Evolutionary conservation across 64 coral and sea anemone species (phyloP), one percentile per base, ranked within the genome.

Genomic region (Stichodactyla helianthus): DNA sequence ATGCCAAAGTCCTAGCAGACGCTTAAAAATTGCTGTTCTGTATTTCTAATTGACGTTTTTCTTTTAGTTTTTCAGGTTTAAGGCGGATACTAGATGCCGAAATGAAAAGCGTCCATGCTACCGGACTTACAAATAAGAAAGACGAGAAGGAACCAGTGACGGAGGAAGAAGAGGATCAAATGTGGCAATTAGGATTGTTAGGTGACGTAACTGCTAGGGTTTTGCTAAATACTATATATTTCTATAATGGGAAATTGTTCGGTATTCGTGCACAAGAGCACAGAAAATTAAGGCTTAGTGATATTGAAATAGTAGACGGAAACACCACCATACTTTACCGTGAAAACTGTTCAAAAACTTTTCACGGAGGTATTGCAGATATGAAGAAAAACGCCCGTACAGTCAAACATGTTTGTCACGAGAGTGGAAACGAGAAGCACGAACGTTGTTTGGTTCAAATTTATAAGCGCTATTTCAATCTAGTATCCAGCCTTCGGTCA

Each of bases 221-320:
- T 79, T 28, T 79, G 60, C 60, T 63, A 6, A 50, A 79, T 79
- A 20, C 16, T 19, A 79, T 79, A 15, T 79, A 79, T 79, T 79
- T 79, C 51, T 79, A 79, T 79, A 79, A 79, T 22, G 77, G 60
- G 1, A 88, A 93, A 85, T 22, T 87, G 52, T 87, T 92, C 55
- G 79, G 90, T 27, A 79, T 87, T 19, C 76, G 78, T 61, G 28
- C 53, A 87, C 22, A 83, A 16, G 90, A 92, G 61, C 52, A 87
- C 61, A 84, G 86, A 44, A 82, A 64, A 59, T 71, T 82, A 19
- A 83, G 51, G 10, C 51, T 89, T 60, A 74, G 9, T 10, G 59
- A 89, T 89, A 62, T 89, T 82, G 78, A 86, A 16, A 67, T 86
- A 17, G 9, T 78, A 50, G 74, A 78, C 74, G 74, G 74, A 78